Evolutionary conservation across 2,888 invertebrate species (phyloP).

Genomic region (Phlogophora meticulosa): DNA sequence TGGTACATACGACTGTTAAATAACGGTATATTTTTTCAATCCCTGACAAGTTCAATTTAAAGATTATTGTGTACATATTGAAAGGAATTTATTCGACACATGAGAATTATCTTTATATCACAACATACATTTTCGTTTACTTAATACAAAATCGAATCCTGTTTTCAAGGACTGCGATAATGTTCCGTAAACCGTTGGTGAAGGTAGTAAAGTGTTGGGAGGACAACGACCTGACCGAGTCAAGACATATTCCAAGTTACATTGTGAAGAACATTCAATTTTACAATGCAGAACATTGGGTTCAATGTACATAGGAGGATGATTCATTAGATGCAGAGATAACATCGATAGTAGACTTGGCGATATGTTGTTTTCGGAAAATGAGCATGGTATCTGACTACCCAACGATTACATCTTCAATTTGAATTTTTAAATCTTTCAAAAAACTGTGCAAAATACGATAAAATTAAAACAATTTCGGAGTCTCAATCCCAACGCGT

Average conservation of each 20-base stretch:
- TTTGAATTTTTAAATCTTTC: neutral
- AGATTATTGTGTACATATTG: conserved; percentile 47
- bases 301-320: conserved; percentile 80
- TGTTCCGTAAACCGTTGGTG: conserved; percentile 86
- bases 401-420: conserved; percentile 20
- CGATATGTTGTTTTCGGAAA: conserved; percentile 63
- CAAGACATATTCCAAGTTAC: conserved; percentile 86
- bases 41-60: conserved; percentile 56
- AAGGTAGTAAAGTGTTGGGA: conserved; percentile 85
- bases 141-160: conserved; percentile 79
- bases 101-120: conserved; percentile 54
- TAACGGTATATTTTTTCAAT: conserved; percentile 65
- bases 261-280: conserved; percentile 83
- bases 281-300: conserved; percentile 83
- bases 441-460: neutral
- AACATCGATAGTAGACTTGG: conserved; percentile 75
- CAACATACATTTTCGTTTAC: conserved; percentile 60
- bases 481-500: conserved; percentile 14
- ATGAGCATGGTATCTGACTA: conserved; percentile 23
- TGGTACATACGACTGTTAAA: conserved; percentile 49
- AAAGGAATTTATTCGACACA: conserved; percentile 46
- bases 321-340: conserved; percentile 83
- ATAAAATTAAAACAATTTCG: conserved; percentile 9
- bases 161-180: conserved; percentile 87
- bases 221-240: conserved; percentile 88